Evolutionary conservation across 2,888 invertebrate species (phyloP).

Genomic region (Coleophora deauratella): DNA sequence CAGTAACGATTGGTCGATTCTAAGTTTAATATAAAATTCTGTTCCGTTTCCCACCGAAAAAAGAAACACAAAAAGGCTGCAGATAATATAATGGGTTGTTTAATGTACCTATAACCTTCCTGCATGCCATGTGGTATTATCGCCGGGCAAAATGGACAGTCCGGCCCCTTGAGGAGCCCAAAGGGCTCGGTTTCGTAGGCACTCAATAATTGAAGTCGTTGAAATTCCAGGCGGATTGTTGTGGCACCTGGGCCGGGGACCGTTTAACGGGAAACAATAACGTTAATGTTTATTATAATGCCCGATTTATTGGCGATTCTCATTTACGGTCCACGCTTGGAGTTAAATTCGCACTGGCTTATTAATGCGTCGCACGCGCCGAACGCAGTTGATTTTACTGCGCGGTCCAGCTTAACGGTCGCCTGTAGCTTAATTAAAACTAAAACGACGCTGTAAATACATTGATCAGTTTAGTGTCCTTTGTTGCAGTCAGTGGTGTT

Average conservation of each 20-base stretch:
- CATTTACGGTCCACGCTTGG: constrained; percentile 50
- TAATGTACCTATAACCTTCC: constrained; percentile 42
- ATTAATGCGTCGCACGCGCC: constrained; percentile 48
- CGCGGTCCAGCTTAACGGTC: constrained; percentile 48
- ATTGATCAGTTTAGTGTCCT: constrained; percentile 45
- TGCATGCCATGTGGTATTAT: constrained; percentile 53
- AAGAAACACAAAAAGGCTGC: constrained; percentile 38
- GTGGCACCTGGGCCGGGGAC: constrained; percentile 46
- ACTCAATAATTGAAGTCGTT: constrained; percentile 73
- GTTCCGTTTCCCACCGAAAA: constrained; percentile 19
- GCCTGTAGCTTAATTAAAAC: constrained; percentile 63
- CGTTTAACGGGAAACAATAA: constrained; percentile 63
- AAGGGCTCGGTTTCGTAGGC: constrained; percentile 63
- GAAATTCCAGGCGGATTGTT: constrained; percentile 67
- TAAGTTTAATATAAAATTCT: constrained; percentile 37
- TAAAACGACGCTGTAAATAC: constrained; percentile 58
- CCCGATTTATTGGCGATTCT: constrained; percentile 67
- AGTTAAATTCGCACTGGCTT: constrained; percentile 51
- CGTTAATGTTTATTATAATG: constrained; percentile 70
- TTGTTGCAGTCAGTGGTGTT: constrained; percentile 30
- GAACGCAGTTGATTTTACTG: constrained; percentile 47
- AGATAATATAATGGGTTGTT: constrained; percentile 42
- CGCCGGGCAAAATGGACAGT: constrained; percentile 60
- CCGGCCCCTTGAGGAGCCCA: constrained; percentile 61
- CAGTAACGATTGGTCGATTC: constrained; percentile 13